phyloP scores from a whole-genome alignment of 92 coral and sea anemone genomes.

The Siderastrea radians region DNA sequence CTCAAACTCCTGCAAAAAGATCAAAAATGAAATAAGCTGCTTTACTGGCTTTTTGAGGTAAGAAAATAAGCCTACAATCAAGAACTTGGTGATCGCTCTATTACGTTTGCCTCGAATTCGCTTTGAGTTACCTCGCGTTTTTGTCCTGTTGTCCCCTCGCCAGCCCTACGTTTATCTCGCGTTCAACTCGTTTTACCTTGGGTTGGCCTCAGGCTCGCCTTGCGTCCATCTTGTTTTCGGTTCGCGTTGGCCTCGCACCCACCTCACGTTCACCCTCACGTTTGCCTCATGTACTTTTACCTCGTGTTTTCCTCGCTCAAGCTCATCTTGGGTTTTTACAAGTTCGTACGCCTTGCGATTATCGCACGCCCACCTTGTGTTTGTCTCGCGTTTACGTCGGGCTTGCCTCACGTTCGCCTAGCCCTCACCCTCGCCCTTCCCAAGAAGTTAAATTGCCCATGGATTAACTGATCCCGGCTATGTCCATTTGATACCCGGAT shows the following conservation, averaged over 20 bases:
- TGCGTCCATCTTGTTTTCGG: neutral
- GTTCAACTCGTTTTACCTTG: neutral
- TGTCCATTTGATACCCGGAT: too few relatives aligned
- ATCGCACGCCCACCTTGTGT: neutral
- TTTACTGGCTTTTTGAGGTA: neutral
- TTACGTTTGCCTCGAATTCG: too few relatives aligned
- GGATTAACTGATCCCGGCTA: too few relatives aligned
- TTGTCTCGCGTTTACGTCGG: neutral
- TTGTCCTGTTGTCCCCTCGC: too few relatives aligned
- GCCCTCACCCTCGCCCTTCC: neutral
- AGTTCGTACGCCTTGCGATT: neutral
- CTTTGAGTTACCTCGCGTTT: too few relatives aligned
- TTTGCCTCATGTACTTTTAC: too few relatives aligned
- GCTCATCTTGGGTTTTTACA: too few relatives aligned
- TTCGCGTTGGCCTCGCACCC: neutral
- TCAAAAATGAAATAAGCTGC: neutral
- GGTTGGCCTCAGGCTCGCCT: neutral
- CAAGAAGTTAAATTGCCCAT: neutral
- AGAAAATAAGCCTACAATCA: too few relatives aligned
- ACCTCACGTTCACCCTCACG: neutral
- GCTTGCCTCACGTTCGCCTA: neutral
- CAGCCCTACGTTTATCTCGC: too few relatives aligned
- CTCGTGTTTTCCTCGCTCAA: too few relatives aligned
- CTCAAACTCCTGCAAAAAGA: conserved; percentile 1
- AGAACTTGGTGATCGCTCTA: too few relatives aligned